Evolutionary conservation across 2,113 vertebrate genomes (phyloP), one percentile per base, ranked within the genome.

Genomic region (Hypomesus transpacificus): DNA sequence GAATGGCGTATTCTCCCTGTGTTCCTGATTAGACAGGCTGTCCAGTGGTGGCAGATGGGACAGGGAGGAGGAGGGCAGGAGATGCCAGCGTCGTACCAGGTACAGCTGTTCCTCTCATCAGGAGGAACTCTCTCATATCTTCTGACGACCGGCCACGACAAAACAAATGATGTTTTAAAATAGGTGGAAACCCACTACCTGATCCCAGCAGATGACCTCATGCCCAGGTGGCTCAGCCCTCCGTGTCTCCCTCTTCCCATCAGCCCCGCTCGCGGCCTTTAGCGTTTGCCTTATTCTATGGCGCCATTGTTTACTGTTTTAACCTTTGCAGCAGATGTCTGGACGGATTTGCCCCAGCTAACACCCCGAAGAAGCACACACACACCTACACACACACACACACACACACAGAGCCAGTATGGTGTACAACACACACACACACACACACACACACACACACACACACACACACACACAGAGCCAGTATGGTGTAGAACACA

Each of bases 81-180:
- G 51, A 73, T 85, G 65, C 66, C 70, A 73, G 71, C 77, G 77
- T 75, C 73, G 69, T 80, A 6, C 26, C 58, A 58, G 59, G 34
- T 57, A 88, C 91, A 92, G 89, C 84, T 92, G 92, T 71, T 89
- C 83, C 90, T 86, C 73, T 73, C 72, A 86, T 93, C 88, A 82
- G 75, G 66, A 64, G 53, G 52, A 46, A 75, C 65, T 74, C 79
- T 82, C 79, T 82, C 56, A 84, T 84, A 78, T 82, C 66, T 68
- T 72, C 18, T 60, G 63, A 66, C 51, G 70, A 73, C 76, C 46
- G 84, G 70, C 68, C 68, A 65, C 4, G 34, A 62, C 60, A 24
- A 74, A 84, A 88, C 87, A 88, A 89, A 85, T 80, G 83, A 79
- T 71, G 14, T 53, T 81, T 63, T 63, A 86, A 86, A 89, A 80